Percentiles rank a stretch among this genome's conserved stretches.
phyloP scores from a whole-genome alignment of 53 echinoderm and acorn worm genomes.

The Glandiceps talaboti region DNA sequence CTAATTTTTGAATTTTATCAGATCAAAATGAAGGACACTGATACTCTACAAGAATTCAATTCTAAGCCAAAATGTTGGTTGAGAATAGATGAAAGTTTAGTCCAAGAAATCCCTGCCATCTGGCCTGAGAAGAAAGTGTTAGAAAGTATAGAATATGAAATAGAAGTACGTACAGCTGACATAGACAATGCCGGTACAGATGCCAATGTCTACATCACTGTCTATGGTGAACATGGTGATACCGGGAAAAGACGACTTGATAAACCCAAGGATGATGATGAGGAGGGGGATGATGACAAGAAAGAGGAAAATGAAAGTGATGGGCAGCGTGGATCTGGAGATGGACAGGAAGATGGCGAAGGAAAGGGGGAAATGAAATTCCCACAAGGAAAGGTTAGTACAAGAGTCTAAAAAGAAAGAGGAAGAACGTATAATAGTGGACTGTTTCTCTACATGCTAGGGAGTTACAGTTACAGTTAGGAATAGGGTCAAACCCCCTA shows the following conservation, averaged over 20 bases:
- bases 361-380: background rate
- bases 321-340: too few species aligned
- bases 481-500: too few species aligned
- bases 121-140: constrained; percentile 33
- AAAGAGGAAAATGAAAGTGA: background rate
- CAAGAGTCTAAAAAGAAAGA: too few species aligned
- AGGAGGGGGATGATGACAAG: background rate
- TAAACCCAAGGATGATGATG: background rate
- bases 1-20: too few species aligned
- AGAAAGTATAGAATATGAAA: constrained; percentile 12
- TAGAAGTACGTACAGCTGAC: constrained; percentile 26
- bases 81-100: constrained; percentile 3
- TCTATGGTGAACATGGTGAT: background rate
- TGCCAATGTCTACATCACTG: constrained; percentile 24
- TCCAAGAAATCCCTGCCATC: constrained; percentile 35
- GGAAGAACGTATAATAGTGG: too few species aligned
- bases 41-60: constrained; percentile 39
- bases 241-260: background rate
- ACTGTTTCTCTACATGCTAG: too few species aligned
- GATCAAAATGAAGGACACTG: constrained; percentile 44
- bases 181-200: constrained; percentile 23
- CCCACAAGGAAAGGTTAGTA: background rate
- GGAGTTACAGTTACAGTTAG: too few species aligned
- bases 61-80: constrained; percentile 22
- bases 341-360: too few species aligned